These are phyloP conservation scores for Mesocentrotus franciscanus DNA, from an alignment of 53 echinoderm and acorn worm genomes.

Conservation along the genomic window DNA sequence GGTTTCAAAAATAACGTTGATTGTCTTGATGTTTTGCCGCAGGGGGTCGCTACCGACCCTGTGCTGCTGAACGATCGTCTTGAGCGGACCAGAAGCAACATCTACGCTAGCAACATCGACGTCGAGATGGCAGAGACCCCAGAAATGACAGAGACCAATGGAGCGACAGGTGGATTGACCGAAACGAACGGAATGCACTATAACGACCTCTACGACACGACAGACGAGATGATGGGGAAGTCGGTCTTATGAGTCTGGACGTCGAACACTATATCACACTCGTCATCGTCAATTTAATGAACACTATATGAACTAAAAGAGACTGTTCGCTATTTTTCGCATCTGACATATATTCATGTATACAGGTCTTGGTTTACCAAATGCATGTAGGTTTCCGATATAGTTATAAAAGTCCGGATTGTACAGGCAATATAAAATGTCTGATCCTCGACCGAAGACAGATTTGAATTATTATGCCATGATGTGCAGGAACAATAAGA, in stretches of 20 bases:
- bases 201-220: not conserved
- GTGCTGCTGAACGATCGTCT: slow-evolving; percentile 13
- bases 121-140: not conserved
- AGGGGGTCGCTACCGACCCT: slow-evolving; percentile 48
- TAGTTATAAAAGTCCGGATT: no score
- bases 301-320: no score
- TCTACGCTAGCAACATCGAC: not conserved
- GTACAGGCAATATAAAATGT: no score
- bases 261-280: not conserved
- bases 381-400: no score
- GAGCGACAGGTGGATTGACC: not conserved
- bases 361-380: no score
- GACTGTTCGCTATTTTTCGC: no score
- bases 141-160: not conserved
- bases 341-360: no score
- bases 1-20: not conserved
- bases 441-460: not conserved
- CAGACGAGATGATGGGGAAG: not conserved
- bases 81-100: not conserved
- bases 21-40: not conserved
- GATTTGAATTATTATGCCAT: not conserved
- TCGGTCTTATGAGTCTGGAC: not conserved
- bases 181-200: not conserved
- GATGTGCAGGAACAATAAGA: not conserved
- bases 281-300: not conserved